These are phyloP conservation scores for Creontiades dilutus DNA, from an alignment of 2,888 invertebrate genomes.

Conservation along the genomic window DNA sequence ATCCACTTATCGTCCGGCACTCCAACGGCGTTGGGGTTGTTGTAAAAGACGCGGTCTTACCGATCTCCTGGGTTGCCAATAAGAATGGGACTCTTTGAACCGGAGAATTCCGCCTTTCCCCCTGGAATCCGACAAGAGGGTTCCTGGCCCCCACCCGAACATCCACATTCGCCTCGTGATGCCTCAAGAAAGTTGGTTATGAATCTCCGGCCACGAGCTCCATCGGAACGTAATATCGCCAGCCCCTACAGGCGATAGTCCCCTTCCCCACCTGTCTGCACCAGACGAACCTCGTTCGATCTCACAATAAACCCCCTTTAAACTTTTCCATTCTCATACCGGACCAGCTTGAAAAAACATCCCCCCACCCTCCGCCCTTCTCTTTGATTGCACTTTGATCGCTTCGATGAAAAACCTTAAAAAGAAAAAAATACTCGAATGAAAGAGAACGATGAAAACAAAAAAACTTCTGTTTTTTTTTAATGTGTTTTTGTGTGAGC, in stretches of 20 bases:
- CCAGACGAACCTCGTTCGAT: neutral
- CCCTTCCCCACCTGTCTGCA: neutral
- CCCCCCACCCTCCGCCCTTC: neutral
- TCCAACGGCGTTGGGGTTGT: too few relatives aligned
- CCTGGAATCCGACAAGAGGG: too few relatives aligned
- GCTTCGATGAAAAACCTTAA: neutral
- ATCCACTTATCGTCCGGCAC: too few relatives aligned
- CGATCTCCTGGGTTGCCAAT: too few relatives aligned
- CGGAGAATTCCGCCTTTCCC: too few relatives aligned
- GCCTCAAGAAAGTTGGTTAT: neutral
- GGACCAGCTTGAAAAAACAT: neutral
- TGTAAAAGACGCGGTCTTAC: too few relatives aligned
- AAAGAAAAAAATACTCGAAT: neutral
- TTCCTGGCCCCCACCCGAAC: too few relatives aligned
- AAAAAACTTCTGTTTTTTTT: neutral
- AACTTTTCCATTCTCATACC: neutral
- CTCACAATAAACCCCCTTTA: neutral
- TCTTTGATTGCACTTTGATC: slow-evolving; percentile 1
- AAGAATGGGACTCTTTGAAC: too few relatives aligned
- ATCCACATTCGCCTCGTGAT: neutral
- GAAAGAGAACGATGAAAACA: neutral
- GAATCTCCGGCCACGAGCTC: slow-evolving; percentile 4
- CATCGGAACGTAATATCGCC: neutral
- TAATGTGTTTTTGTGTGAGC: too few relatives aligned
- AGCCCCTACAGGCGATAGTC: neutral